Percentiles rank a stretch among this genome's conserved stretches.
Conservation (phyloP, 2,888 invertebrate species). For the Zygothrica quintamaculata region DNA sequence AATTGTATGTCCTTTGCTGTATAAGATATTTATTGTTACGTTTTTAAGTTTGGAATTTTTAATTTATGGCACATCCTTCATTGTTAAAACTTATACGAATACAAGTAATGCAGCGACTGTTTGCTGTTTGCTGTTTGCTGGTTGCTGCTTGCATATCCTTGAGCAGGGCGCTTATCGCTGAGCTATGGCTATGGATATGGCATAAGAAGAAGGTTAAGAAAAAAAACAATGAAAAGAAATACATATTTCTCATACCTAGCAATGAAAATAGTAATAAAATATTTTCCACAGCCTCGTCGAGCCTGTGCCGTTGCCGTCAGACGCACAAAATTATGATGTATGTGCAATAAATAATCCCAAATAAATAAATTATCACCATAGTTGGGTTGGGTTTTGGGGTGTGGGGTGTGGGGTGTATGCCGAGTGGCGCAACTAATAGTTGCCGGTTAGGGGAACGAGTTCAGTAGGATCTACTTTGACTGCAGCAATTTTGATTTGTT, state of each 20-base stretch:
- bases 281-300: slow-evolving; percentile 53
- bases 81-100: slow-evolving; percentile 73
- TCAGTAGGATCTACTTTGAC: slow-evolving; percentile 33
- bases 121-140: slow-evolving; percentile 66
- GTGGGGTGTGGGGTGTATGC: slow-evolving; percentile 45
- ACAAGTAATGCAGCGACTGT: no score
- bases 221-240: slow-evolving; percentile 27
- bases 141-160: slow-evolving; percentile 45
- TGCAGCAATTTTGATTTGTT: slow-evolving; percentile 61
- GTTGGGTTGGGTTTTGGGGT: no score
- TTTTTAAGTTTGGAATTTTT: slow-evolving; percentile 80
- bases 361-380: slow-evolving; percentile 82
- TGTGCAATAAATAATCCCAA: slow-evolving; percentile 84
- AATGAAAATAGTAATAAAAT: slow-evolving; percentile 62
- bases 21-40: slow-evolving; percentile 70
- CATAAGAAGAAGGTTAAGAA: slow-evolving; percentile 12
- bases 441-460: slow-evolving; percentile 51
- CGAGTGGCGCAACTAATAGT: slow-evolving; percentile 77
- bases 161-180: slow-evolving; percentile 48
- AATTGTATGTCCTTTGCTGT: slow-evolving; percentile 68
- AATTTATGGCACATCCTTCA: slow-evolving; percentile 78
- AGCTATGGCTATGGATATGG: slow-evolving; percentile 21
- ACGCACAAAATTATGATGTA: slow-evolving; percentile 82
- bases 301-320: slow-evolving; percentile 55
- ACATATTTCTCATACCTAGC: slow-evolving; percentile 46